Conservation (phyloP, 37 sponge, comb jelly and placozoan genomes). For the Beroe forskalii region DNA sequence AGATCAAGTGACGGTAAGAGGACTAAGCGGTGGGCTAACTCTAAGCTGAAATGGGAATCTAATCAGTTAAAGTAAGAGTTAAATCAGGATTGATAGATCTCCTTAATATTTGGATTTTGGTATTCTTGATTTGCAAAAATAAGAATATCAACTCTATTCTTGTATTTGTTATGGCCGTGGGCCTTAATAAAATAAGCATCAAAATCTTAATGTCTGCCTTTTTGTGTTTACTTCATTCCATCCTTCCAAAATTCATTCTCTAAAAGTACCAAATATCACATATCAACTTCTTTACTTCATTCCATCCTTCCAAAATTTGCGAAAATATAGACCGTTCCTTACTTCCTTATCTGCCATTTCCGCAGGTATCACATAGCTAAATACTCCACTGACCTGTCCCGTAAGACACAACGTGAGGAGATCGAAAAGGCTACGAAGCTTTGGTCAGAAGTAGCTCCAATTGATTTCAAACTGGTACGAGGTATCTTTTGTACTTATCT, state of each 20-base stretch:
- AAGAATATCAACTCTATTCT: too few species aligned
- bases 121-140: too few species aligned
- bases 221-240: background rate
- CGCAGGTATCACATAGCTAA: slow-evolving; percentile 7
- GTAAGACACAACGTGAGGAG: background rate
- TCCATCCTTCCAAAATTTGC: background rate
- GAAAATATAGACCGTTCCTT: background rate
- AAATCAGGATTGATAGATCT: too few species aligned
- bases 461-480: slow-evolving; percentile 28
- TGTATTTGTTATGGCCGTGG: too few species aligned
- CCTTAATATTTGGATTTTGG: too few species aligned
- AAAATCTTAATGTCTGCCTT: too few species aligned
- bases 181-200: too few species aligned
- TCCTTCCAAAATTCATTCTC: background rate
- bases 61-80: background rate
- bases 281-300: background rate
- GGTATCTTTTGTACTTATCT: too few species aligned
- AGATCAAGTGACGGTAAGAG: slow-evolving; percentile 9
- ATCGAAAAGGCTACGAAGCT: background rate
- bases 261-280: too few species aligned
- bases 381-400: background rate
- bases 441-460: slow-evolving; percentile 14
- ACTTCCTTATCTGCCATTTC: background rate
- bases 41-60: background rate
- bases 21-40: slow-evolving; percentile 21